Evolutionary conservation across 1,140 invertebrate genomes (phyloP), one percentile per base, ranked within the genome.

Genomic region (Pollicipes pollicipes): DNA sequence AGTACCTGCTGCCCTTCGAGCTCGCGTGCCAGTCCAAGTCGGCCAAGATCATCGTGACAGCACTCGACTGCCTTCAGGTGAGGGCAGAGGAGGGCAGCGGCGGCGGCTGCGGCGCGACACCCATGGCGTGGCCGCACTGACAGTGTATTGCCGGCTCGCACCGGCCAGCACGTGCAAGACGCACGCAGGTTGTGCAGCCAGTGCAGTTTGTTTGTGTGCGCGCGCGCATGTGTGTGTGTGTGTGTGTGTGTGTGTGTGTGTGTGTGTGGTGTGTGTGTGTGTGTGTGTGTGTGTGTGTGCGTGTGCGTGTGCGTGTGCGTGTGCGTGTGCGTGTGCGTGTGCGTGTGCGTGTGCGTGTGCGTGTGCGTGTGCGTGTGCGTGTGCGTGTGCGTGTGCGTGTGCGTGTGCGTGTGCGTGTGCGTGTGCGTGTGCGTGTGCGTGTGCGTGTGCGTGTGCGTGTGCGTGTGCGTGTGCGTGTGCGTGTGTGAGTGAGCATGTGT

Each of bases 1-100:
- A 94, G 78, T 98, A 98, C 81, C 98, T 99, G 80, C 79, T 96
- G 70, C 96, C 97, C 13, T 99, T 99, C 83, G 96, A 99, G 81
- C 79, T 99, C 75, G 96, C 96, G 1, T 98, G 95, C 81, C 93
- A 97, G 80, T 98, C 95, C 77, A 97, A 95, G 81, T 91, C 91
- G 27, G 85, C 93, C 0, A 84, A 91, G 75, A 98, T 99, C 78
- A 94, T 98, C 10, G 91, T 95, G 1, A 95, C 91, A 3, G 91
- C 96, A 3, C 81, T 99, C 29, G 97, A 99, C 80, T 98, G 96
- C 79, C 81, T 99, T 66, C 87, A 88, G 81, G 87, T 88, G 76
- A 72, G 70, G 72, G 73, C 30, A 30, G n/a, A n/a, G n/a, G n/a
- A n/a, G n/a, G n/a, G n/a, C n/a, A n/a, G n/a, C n/a, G n/a, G n/a